Evolutionary conservation across 2,797 vertebrate species (phyloP), one percentile per base, ranked within the genome.

Genomic region (Sebastiscus tertius): DNA sequence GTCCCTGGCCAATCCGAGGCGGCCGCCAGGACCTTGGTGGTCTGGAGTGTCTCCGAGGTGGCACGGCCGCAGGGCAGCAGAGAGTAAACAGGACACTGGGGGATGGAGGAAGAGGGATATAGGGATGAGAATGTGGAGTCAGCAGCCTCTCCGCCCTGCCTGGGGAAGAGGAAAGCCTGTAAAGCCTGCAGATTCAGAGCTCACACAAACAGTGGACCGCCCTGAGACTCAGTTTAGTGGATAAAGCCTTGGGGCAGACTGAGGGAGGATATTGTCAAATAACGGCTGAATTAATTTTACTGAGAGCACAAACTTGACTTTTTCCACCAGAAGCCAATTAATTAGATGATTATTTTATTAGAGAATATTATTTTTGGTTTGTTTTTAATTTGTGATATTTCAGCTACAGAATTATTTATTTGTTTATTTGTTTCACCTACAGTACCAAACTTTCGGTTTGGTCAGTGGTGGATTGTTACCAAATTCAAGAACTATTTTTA

Each of bases 21-120:
- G 9, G 87, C 90, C 76, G 74, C 79, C 85, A 86, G 88, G 94
- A 72, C 92, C 92, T 93, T 93, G 94, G 95, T 94, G 95, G 94
- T 94, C 94, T 95, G 92, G 92, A 93, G 90, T 80, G 90, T 90
- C 93, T 94, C 93, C 77, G 90, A 94, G 94, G 94, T 95, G 94
- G 95, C 90, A 92, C 74, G 9, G 91, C 94, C 90, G 64, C 92
- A 94, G 89, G 92, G 89, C 92, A 89, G 86, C 80, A 79, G 85
- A 87, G 92, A 87, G 91, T 94, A 94, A 94, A 95, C 94, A 94
- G 91, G 92, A 92, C 92, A 92, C 92, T 66, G 89, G 89, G 91
- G 93, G 80, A 92, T 90, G 86, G 86, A 93, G 82, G 87, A 90
- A 92, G 85, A 86, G 72, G 88, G 88, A 88, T 81, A 68, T 91